A percentile compares a stretch with the other conserved stretches of the same genome.
These are phyloP conservation scores for Drosophila nebulosa DNA, from an alignment of 1,140 invertebrate species.

Conservation along the genomic window DNA sequence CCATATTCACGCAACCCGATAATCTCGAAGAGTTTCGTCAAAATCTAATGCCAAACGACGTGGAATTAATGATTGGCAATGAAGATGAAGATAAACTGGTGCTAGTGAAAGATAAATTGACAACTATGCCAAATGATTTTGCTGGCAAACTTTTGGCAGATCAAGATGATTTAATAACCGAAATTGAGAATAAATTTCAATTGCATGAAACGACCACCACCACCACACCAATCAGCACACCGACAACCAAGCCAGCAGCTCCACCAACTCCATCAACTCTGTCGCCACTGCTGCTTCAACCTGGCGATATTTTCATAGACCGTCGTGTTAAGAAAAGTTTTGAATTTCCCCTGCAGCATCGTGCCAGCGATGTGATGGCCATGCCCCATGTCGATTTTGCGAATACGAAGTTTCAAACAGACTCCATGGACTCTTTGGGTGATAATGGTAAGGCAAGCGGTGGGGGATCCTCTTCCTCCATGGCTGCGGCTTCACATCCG, in stretches of 20 bases:
- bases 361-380: constrained; percentile 64
- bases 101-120: not conserved
- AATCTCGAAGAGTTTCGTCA: constrained; percentile 59
- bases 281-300: constrained; percentile 2
- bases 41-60: constrained; percentile 76
- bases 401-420: constrained; percentile 77
- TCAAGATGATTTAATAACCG: constrained; percentile 74
- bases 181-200: constrained; percentile 77
- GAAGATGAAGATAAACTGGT: not conserved
- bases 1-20: constrained; percentile 54
- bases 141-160: constrained; percentile 71
- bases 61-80: constrained; percentile 36
- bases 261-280: constrained; percentile 1
- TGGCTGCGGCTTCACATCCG: constrained; percentile 50
- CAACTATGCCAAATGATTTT: constrained; percentile 48
- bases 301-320: constrained; percentile 64
- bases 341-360: constrained; percentile 67
- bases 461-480: not conserved
- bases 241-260: constrained; percentile 5
- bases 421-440: constrained; percentile 12
- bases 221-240: not conserved
- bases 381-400: constrained; percentile 74
- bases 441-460: not conserved
- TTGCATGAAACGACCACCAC: constrained; percentile 61
- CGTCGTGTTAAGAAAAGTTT: constrained; percentile 78